phyloP scores from a whole-genome alignment of 1,140 invertebrate species.

The Brachionus manjavacas region DNA sequence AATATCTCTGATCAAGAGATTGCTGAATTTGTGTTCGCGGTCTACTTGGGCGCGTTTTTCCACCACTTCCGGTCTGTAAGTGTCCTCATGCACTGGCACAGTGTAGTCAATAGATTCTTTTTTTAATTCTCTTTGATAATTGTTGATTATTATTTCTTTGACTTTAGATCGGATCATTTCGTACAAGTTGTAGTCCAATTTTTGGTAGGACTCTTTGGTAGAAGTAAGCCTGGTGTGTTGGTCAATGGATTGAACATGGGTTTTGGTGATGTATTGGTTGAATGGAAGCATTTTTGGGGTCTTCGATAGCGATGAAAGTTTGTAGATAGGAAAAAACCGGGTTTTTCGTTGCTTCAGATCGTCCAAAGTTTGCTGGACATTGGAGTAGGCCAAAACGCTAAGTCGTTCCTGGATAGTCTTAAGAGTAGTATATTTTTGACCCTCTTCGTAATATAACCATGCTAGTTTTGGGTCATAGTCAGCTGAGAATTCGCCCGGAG shows the following conservation, averaged over 20 bases:
- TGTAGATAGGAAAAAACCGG: neutral
- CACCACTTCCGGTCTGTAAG: neutral
- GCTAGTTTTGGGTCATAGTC: constrained; percentile 21
- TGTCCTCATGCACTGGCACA: neutral
- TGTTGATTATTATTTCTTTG: neutral
- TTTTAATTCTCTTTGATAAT: neutral
- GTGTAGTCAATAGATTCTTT: neutral
- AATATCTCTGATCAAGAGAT: constrained; percentile 9
- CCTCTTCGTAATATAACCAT: constrained; percentile 29
- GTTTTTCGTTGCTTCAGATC: constrained; percentile 22
- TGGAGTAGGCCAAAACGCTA: constrained; percentile 23
- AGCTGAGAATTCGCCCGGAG: neutral
- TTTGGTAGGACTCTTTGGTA: neutral
- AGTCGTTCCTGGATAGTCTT: constrained; percentile 33
- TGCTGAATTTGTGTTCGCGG: neutral
- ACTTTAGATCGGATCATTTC: constrained; percentile 9
- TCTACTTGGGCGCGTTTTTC: neutral
- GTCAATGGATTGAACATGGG: neutral
- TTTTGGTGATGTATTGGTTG: constrained; percentile 37
- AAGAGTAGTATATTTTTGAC: neutral
- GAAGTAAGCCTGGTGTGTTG: neutral
- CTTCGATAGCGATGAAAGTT: neutral
- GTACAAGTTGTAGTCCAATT: neutral
- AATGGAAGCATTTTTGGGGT: neutral
- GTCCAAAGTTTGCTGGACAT: constrained; percentile 19